Conservation (phyloP, 2,113 vertebrate genomes). For the Leptocoma aspasia region DNA sequence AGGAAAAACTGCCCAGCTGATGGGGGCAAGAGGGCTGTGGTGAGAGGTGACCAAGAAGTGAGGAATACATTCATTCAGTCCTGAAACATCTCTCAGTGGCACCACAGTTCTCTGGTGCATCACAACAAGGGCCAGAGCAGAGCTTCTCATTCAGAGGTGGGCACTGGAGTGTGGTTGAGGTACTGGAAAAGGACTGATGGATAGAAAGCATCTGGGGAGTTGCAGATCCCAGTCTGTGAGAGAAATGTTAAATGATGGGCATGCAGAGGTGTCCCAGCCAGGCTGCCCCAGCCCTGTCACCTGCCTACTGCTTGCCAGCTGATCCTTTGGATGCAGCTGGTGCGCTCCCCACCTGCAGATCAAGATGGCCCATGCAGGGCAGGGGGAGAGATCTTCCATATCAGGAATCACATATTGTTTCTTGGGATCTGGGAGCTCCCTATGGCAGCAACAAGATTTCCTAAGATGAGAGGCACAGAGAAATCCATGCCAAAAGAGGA, state of each 20-base stretch:
- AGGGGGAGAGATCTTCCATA: not conserved
- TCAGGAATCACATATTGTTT: not conserved
- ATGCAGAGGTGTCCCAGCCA: not conserved
- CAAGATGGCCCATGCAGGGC: not conserved
- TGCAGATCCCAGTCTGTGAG: not conserved
- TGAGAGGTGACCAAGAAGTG: not conserved
- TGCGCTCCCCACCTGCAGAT: not conserved
- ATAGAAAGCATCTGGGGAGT: not conserved
- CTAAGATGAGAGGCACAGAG: not conserved
- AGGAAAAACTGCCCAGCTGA: not conserved
- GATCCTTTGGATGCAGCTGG: not conserved
- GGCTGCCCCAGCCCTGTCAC: not conserved
- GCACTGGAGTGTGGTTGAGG: not conserved
- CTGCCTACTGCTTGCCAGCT: rapidly evolving
- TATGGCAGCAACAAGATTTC: not conserved
- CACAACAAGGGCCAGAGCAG: rapidly evolving
- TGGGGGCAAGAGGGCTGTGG: not conserved
- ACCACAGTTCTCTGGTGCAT: not conserved
- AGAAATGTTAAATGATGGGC: not conserved
- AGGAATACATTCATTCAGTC: rapidly evolving
- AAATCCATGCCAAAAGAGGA: not conserved
- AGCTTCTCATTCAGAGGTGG: not conserved
- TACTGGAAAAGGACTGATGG: not conserved
- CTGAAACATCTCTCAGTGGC: not conserved
- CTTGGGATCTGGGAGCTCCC: not conserved